Evolutionary conservation across 2,888 invertebrate genomes (phyloP).

Genomic region (Mythimna ferrago): DNA sequence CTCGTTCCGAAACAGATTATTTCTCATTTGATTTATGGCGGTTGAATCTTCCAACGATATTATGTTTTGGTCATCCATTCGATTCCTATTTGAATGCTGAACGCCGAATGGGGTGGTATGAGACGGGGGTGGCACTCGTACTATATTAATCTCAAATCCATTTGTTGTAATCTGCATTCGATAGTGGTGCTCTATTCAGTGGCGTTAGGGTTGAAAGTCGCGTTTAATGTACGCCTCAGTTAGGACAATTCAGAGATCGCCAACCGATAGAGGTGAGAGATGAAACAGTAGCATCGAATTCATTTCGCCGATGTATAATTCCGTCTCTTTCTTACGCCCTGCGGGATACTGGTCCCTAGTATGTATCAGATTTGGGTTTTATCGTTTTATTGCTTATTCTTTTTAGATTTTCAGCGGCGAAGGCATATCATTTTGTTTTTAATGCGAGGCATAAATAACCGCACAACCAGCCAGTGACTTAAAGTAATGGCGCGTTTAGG

Average conservation of each 20-base stretch:
- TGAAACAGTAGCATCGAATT: constrained; percentile 90
- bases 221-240: constrained; percentile 81
- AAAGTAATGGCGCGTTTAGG: constrained; percentile 86
- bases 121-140: constrained; percentile 89
- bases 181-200: constrained; percentile 78
- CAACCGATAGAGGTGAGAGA: constrained; percentile 90
- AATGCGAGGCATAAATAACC: constrained; percentile 89
- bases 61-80: constrained; percentile 91
- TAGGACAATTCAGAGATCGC: constrained; percentile 89
- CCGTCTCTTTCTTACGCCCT: constrained; percentile 85
- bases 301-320: constrained; percentile 87
- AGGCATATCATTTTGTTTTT: constrained; percentile 91
- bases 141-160: constrained; percentile 91
- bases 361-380: constrained; percentile 91
- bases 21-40: constrained; percentile 91
- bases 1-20: constrained; percentile 91
- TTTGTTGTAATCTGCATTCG: constrained; percentile 88
- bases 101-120: constrained; percentile 89
- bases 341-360: constrained; percentile 88
- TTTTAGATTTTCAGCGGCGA: constrained; percentile 91
- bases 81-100: constrained; percentile 91
- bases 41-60: constrained; percentile 90
- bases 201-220: constrained; percentile 82
- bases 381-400: constrained; percentile 91
- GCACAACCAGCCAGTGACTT: constrained; percentile 85